Base-by-base conservation (phyloP, 2,888 invertebrate genomes). In the Melieria crassipennis region DNA sequence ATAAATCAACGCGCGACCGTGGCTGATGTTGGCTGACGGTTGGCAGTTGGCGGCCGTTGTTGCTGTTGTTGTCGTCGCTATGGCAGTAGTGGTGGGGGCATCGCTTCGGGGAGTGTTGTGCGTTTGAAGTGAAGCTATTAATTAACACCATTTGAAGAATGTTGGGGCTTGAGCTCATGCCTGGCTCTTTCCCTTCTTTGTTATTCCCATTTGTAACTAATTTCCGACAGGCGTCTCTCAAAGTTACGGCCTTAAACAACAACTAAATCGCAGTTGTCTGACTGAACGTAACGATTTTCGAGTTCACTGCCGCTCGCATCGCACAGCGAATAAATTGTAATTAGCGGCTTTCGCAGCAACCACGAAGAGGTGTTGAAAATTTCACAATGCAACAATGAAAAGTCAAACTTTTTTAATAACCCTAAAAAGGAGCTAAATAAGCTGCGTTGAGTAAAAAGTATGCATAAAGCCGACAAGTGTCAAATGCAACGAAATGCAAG, bases 121-220 rank as follows among this genome's bases (percentile, higher is more conserved):
- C 56, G 63, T 42, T 63, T 62, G 63, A 63, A 62, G 58, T 70
- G 69, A 66, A 70, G 69, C 71, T 67, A 71, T 74, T 71, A 74
- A 74, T 74, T 74, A 74, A 71, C 74, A 74, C 74, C 71, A 65
- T 71, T 73, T 71, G 74, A 67, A 64, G 63, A 71, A 70, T 69
- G 52, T 67, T 71, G 11, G 63, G 56, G 47, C 60, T 65, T 11
- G 56, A 16, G 30, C 4, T 42, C 45, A 42, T 47, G n/a, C 10
- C 42, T 30, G 50, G 4, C 10, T 55, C 50, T 65, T 65, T 52
- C 45, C 10, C 55, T 55, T 46, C 50, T 65, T 65, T 55, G 55
- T 65, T 13, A 47, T 52, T 45, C 43, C 60, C 60, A 55, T 65
- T 65, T 65, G 55, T 65, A 55, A 52, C 46, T 65, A 65, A 65